Evolutionary conservation across 2,113 vertebrate species (phyloP), one percentile per base, ranked within the genome.

Genomic region (Aptenodytes patagonicus): DNA sequence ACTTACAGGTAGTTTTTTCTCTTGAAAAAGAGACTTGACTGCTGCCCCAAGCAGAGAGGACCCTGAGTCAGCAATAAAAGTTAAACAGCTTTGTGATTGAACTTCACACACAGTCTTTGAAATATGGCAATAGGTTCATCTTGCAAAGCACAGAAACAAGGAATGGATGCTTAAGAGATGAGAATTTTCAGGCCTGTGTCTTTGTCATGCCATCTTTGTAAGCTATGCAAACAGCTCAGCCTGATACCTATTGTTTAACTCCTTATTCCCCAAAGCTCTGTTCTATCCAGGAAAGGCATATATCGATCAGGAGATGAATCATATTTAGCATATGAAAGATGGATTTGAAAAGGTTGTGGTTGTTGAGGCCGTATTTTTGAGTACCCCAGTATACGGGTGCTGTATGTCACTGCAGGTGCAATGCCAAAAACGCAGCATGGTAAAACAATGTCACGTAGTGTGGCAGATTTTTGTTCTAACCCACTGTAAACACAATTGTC

Each of bases 301-400:
- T 52, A 70, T 68, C 40, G 47, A 68, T 55, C 25, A 71, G 57
- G n/a, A 83, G 36, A 77, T 51, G 2, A 62, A 62, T 51, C 14
- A 21, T 32, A 55, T 49, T 70, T 51, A 57, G 24, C 38, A 20
- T 15, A 15, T 3, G 5, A 81, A 77, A 77, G 21, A 31, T 22
- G 17, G 13, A 42, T 66, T 87, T 89, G 36, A 61, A 92, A 87
- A 69, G 40, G 18, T 7, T 73, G 38, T 36, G 9, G 17, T 17
- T 49, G 34, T 54, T 77, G 40, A 80, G 72, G 29, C 2, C 36
- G 6, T 38, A 13, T 69, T 70, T 69, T 11, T 70, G 31, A 84
- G 24, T 40, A 22, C 2, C 14, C 28, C 31, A 44, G 26, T 17
- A 36, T 5, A 81, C 0, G 0, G 31, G n/a, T 34, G 14, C 17